A percentile compares a stretch with the other conserved stretches of the same genome.
Evolutionary conservation across 2,797 vertebrate genomes (phyloP).

Genomic region (Amphiprion clarkii): DNA sequence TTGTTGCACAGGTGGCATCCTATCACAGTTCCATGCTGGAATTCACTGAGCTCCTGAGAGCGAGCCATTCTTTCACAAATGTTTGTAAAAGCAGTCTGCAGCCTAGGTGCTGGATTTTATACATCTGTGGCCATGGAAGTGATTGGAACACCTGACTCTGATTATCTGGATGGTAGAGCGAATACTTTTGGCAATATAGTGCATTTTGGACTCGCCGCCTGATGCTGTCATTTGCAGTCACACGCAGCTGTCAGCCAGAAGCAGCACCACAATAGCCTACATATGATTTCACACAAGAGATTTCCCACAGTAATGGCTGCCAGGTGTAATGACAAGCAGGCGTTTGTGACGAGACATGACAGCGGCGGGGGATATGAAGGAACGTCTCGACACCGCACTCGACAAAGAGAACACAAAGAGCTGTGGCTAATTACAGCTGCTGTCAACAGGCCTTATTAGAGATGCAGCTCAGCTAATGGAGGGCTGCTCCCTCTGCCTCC

Average conservation of each 20-base stretch:
- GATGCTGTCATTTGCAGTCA: slow-evolving; percentile 15
- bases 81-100: too few species aligned
- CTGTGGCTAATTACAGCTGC: slow-evolving; percentile 72
- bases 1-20: too few species aligned
- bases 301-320: slow-evolving; percentile 47
- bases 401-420: slow-evolving; percentile 70
- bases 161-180: too few species aligned
- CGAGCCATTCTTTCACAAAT: too few species aligned
- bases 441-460: slow-evolving; percentile 73
- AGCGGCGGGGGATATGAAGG: slow-evolving; percentile 41
- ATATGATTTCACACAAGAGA: slow-evolving; percentile 18
- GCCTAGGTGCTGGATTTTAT: too few species aligned
- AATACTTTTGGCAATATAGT: too few species aligned
- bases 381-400: slow-evolving; percentile 36
- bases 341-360: slow-evolving; percentile 40
- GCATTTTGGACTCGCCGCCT: neutral
- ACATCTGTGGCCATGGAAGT: too few species aligned
- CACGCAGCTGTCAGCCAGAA: slow-evolving; percentile 15
- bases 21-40: too few species aligned
- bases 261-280: slow-evolving; percentile 27
- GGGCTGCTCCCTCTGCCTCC: slow-evolving; percentile 54
- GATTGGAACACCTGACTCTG: too few species aligned
- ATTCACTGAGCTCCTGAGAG: too few species aligned
- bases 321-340: slow-evolving; percentile 51
- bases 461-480: slow-evolving; percentile 55